Percentiles rank a stretch among this genome's conserved stretches.
These are phyloP conservation scores for Tryphoninae sp. DNA, from an alignment of 2,888 invertebrate species.

Conservation along the genomic window DNA sequence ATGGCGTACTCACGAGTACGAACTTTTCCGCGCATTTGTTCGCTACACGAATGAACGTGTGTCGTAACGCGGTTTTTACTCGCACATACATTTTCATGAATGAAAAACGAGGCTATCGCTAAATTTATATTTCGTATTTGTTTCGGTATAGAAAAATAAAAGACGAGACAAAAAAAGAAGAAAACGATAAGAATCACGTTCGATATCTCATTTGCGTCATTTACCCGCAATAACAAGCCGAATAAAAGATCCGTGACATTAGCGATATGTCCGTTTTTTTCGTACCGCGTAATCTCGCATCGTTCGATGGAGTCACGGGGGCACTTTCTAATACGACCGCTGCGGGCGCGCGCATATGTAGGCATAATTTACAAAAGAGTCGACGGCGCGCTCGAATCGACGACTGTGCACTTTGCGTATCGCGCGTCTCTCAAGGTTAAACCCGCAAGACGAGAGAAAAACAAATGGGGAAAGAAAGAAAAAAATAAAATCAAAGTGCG, in stretches of 20 bases:
- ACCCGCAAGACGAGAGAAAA: conserved; percentile 4
- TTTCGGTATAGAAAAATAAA: too few species aligned
- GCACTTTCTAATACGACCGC: conserved; percentile 29
- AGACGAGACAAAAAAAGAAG: too few species aligned
- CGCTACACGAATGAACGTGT: too few species aligned
- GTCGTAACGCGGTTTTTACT: too few species aligned
- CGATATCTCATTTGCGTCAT: neutral
- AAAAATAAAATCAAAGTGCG: neutral
- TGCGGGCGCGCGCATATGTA: neutral
- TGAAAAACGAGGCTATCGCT: too few species aligned
- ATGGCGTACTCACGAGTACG: too few species aligned
- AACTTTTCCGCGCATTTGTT: too few species aligned
- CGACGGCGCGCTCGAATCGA: conserved; percentile 31
- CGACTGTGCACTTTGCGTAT: conserved; percentile 45
- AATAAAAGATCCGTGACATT: neutral
- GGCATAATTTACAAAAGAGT: conserved; percentile 39
- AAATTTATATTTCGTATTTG: too few species aligned
- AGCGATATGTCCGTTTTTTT: neutral
- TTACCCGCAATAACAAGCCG: neutral
- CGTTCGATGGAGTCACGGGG: neutral
- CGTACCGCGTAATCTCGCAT: neutral
- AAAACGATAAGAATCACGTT: neutral
- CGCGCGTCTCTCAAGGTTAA: conserved; percentile 45
- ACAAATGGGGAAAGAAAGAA: neutral
- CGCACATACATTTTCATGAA: too few species aligned